phyloP scores from a whole-genome alignment of 2,888 invertebrate species.

The Papilio protenor region DNA sequence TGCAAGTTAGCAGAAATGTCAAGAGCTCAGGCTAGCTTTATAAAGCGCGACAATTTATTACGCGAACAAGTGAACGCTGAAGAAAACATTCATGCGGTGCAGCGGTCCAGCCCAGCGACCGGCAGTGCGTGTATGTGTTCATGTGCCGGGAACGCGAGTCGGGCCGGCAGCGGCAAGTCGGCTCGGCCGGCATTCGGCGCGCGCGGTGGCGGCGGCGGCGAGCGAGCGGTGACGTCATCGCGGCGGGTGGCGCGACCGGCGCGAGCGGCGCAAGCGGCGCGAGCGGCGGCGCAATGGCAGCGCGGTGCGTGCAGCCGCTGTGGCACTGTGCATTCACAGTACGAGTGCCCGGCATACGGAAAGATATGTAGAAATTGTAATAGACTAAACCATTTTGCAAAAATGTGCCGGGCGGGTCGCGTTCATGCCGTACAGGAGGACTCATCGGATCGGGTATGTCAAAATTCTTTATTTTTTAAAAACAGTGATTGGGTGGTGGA shows the following conservation, averaged over 20 bases:
- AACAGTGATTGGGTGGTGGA: constrained; percentile 11
- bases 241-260: background rate
- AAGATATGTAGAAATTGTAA: constrained; percentile 12
- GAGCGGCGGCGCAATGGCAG: constrained; percentile 9
- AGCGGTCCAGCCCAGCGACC: background rate
- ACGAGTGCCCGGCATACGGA: constrained; percentile 15
- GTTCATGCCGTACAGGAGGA: constrained; percentile 17
- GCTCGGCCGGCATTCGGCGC: background rate
- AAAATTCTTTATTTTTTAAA: background rate
- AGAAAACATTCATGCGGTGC: background rate
- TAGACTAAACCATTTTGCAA: constrained; percentile 2
- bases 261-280: background rate
- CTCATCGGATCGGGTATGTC: constrained; percentile 8
- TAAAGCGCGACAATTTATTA: constrained; percentile 1
- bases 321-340: constrained; percentile 9
- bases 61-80: background rate
- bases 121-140: background rate
- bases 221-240: constrained; percentile 1
- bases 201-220: background rate
- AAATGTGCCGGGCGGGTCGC: constrained; percentile 12
- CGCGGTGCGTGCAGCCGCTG: background rate
- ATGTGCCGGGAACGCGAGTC: too few species aligned
- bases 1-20: constrained; percentile 10
- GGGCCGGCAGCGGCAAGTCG: background rate
- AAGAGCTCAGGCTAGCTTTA: constrained; percentile 1